Evolutionary conservation across 2,888 invertebrate genomes (phyloP).

Genomic region (Drosophila koepferae): DNA sequence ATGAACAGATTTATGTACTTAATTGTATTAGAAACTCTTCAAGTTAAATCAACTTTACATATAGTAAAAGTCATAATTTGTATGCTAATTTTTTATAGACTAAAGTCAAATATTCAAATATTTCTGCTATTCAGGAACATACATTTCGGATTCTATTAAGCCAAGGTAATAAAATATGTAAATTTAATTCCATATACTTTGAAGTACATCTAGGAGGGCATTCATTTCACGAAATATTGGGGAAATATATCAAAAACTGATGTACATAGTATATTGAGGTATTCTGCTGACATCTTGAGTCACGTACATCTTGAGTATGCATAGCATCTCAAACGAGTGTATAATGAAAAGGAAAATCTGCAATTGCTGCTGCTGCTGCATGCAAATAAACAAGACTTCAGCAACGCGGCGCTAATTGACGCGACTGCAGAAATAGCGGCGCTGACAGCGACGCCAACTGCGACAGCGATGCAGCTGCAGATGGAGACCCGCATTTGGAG

Average conservation of each 20-base stretch:
- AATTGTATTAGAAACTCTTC: no score
- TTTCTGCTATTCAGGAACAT: no score
- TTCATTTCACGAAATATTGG: background rate
- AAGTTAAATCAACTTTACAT: no score
- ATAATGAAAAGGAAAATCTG: constrained; percentile 43
- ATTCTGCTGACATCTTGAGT: background rate
- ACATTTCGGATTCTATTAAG: no score
- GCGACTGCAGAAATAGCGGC: constrained; percentile 58
- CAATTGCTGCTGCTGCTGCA: constrained; percentile 37
- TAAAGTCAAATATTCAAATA: no score
- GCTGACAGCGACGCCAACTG: constrained; percentile 49
- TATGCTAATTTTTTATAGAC: no score
- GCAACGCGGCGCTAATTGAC: constrained; percentile 70
- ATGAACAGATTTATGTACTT: no score
- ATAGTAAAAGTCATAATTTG: no score
- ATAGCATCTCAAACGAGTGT: background rate
- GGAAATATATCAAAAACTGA: background rate
- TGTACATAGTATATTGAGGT: background rate
- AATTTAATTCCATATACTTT: no score
- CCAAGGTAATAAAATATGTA: no score
- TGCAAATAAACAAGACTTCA: constrained; percentile 71
- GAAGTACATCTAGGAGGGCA: background rate
- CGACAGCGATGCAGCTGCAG: constrained; percentile 24
- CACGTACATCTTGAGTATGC: background rate
- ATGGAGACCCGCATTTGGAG: constrained; percentile 42